phyloP scores from a whole-genome alignment of 2,888 invertebrate species.

The Unio delphinus region DNA sequence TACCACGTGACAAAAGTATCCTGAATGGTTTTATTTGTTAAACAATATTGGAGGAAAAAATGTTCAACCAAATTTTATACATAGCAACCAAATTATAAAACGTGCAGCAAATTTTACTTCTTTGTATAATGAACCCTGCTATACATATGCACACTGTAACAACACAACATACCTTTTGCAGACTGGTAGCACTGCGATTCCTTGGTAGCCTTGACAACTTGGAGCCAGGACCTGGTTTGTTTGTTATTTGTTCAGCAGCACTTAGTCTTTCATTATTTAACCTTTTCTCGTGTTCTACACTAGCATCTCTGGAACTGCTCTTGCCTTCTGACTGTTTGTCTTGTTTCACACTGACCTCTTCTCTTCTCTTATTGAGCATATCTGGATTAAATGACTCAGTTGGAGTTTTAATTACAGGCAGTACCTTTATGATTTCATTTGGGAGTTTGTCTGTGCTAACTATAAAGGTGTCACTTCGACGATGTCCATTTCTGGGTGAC shows the following conservation, averaged over 20 bases:
- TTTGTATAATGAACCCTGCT: too few species aligned
- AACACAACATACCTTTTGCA: background rate
- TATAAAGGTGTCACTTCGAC: constrained; percentile 32
- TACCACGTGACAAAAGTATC: too few species aligned
- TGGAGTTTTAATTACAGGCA: constrained; percentile 32
- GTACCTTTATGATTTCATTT: constrained; percentile 21
- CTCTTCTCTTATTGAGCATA: background rate
- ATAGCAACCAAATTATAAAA: too few species aligned
- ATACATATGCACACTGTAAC: too few species aligned
- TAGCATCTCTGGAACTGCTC: background rate
- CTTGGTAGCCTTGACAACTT: constrained; percentile 2
- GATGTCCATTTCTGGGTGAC: constrained; percentile 11
- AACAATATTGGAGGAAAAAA: too few species aligned
- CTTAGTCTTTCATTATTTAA: background rate
- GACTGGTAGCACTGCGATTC: constrained; percentile 2
- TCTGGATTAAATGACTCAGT: background rate
- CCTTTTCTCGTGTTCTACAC: background rate
- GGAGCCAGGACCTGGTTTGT: constrained; percentile 1
- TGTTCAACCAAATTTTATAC: too few species aligned
- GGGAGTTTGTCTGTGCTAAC: constrained; percentile 28
- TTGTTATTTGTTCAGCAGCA: background rate
- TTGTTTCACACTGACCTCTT: background rate
- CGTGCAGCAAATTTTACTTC: too few species aligned
- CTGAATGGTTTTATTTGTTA: too few species aligned
- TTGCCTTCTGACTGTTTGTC: background rate